A percentile compares a stretch with the other conserved stretches of the same genome.
Conservation (phyloP, 2,113 vertebrate species). For the Gymnocephalus cernua region DNA sequence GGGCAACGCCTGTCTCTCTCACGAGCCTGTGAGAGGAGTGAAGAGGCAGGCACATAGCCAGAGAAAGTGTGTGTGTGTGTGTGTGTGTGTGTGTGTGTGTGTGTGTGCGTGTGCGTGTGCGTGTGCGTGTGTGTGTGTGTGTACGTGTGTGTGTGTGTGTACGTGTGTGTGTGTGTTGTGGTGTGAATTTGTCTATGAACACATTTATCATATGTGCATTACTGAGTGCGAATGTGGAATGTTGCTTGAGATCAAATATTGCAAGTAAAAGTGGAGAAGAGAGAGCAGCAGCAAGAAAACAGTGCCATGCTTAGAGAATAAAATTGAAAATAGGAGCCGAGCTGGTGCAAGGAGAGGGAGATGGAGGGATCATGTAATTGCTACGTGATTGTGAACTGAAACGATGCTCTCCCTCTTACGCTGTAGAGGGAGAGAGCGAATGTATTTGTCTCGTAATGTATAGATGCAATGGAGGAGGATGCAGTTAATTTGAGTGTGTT, state of each 20-base stretch:
- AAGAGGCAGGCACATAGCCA: slow-evolving; percentile 37
- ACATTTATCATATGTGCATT: slow-evolving; percentile 34
- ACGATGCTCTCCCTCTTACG: slow-evolving; percentile 32
- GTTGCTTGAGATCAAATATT: slow-evolving; percentile 4
- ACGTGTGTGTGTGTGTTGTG: background rate
- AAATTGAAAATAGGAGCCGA: slow-evolving; percentile 9
- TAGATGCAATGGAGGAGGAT: slow-evolving; percentile 15
- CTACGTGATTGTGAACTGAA: slow-evolving; percentile 35
- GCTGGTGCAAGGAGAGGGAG: slow-evolving; percentile 13
- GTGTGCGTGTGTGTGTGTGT: no score
- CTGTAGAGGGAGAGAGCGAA: background rate
- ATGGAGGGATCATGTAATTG: slow-evolving; percentile 27
- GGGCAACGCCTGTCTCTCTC: slow-evolving; percentile 65
- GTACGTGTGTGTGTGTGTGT: background rate
- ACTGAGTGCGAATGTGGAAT: slow-evolving; percentile 15
- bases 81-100: no score
- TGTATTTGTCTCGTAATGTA: slow-evolving; percentile 48
- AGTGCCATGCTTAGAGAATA: background rate
- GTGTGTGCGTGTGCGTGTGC: slow-evolving; percentile 5
- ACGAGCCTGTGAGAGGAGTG: slow-evolving; percentile 39
- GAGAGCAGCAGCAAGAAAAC: slow-evolving; percentile 2
- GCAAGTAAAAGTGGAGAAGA: slow-evolving; percentile 15
- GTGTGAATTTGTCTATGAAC: slow-evolving; percentile 30
- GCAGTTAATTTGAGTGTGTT: slow-evolving; percentile 12
- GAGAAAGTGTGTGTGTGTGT: background rate